phyloP scores from a whole-genome alignment of 2,888 invertebrate species.

The Seira musarum region DNA sequence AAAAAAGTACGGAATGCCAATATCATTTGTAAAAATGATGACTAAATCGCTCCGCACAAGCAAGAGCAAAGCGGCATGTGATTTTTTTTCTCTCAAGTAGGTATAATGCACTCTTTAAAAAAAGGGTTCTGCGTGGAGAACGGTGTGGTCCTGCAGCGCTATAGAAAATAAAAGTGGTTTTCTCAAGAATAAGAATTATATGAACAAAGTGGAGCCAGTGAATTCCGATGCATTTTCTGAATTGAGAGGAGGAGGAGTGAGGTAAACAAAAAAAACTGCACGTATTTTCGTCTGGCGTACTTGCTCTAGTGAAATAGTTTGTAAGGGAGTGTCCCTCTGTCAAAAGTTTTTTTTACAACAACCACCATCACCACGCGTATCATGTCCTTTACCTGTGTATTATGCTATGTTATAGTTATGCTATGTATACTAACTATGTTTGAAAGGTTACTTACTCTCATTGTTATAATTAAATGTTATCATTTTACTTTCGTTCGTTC shows the following conservation, averaged over 20 bases:
- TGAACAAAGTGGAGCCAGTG: neutral
- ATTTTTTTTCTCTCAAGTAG: no score
- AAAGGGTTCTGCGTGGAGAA: conserved; percentile 19
- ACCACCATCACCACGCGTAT: no score
- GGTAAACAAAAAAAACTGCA: neutral
- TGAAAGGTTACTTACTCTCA: neutral
- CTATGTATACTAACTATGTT: neutral
- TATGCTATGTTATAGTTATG: neutral
- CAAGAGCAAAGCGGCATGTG: neutral
- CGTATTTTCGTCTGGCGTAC: neutral
- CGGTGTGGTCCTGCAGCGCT: conserved; percentile 40
- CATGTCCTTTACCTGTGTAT: neutral
- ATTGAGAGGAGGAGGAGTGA: neutral
- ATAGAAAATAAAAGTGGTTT: conserved; percentile 44
- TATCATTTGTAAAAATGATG: conserved; percentile 33
- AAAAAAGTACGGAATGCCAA: conserved; percentile 24
- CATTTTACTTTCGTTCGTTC: conserved; percentile 54
- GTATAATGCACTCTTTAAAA: neutral
- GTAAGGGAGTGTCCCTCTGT: conserved; percentile 58
- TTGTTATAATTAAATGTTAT: conserved; percentile 25
- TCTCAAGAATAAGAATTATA: neutral
- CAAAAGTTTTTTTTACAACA: neutral
- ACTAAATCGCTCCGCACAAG: neutral
- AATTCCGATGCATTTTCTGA: neutral
- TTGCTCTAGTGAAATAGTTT: conserved; percentile 32